Base-by-base conservation (phyloP, 92 coral and sea anemone species). In the Palythoa grandis region DNA sequence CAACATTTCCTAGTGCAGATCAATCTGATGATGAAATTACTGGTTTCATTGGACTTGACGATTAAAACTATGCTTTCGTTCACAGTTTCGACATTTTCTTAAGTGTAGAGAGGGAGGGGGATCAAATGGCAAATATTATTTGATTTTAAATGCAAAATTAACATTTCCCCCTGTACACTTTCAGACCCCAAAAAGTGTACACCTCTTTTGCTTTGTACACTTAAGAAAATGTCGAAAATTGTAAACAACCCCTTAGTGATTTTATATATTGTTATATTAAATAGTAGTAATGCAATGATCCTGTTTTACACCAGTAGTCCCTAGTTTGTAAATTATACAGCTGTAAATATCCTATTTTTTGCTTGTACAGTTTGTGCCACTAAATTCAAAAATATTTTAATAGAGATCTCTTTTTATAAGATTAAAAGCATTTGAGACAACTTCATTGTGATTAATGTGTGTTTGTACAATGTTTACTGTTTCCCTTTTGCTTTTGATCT, bases 341-440 rank as follows among this genome's bases (percentile, higher is more conserved):
- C 35, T 29, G 35, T 29, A 29, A 29, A 29, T 29, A 29, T 29
- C 35, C 35, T 29, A 29, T 48, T 74, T 50, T 74, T 74, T 74
- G 61, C 4, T n/a, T 74, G 79, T n/a, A 19, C 58, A 74, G 52
- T 71, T 71, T 50, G 52, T 71, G 76, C 76, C 77, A 72, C 77
- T 38, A 72, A 72, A 37, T 72, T 72, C 9, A 72, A 72, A 37
- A 72, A 29, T 29, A 29, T 71, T 71, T 29, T 50, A 71, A 16
- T 40, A 56, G 61, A 13, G 61, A 11, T 43, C 57, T 73, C 48
- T 19, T 72, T 39, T 19, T 74, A 48, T 48, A 74, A 74, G 57
- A 73, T 73, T 11, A 73, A 73, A 73, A 73, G 78, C 78, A 13
- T 73, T 76, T 76, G 66, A 76, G 80, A 76, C 80, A 76, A 52